Percentiles rank a stretch among this genome's conserved stretches.
Conservation (phyloP, 1,140 invertebrate species). For the Augochlora pura region DNA sequence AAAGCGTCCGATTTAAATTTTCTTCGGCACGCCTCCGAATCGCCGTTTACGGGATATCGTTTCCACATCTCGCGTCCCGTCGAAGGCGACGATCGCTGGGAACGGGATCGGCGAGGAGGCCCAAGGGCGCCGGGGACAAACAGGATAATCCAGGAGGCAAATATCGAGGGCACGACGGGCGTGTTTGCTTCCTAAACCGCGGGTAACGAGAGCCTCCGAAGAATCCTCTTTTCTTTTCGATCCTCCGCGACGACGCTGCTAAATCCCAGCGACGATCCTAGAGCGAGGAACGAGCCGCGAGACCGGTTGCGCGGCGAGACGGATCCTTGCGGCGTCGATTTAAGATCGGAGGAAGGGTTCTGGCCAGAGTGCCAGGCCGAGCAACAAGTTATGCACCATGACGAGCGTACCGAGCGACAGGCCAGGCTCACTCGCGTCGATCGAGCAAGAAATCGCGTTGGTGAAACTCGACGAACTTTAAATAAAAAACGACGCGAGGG, state of each 20-base stretch:
- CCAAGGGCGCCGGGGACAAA: conserved; percentile 22
- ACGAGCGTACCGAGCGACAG: conserved; percentile 34
- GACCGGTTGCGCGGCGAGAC: no score
- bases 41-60: background rate
- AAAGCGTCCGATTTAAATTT: no score
- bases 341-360: conserved; percentile 35
- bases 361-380: conserved; percentile 36
- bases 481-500: no score
- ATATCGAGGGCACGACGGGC: conserved; percentile 32
- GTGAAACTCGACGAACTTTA: background rate
- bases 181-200: conserved; percentile 54
- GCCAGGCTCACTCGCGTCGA: conserved; percentile 20
- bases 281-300: background rate
- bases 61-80: background rate
- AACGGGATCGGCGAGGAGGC: background rate
- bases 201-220: conserved; percentile 49
- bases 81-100: conserved; percentile 1
- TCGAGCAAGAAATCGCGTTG: background rate
- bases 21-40: no score
- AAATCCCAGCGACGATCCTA: background rate
- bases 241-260: background rate
- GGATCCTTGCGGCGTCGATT: conserved; percentile 24
- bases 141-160: conserved; percentile 50
- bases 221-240: background rate
- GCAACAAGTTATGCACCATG: conserved; percentile 66